These are phyloP conservation scores for Ceuthmochares aereus DNA, from an alignment of 2,113 vertebrate species.

Conservation along the genomic window DNA sequence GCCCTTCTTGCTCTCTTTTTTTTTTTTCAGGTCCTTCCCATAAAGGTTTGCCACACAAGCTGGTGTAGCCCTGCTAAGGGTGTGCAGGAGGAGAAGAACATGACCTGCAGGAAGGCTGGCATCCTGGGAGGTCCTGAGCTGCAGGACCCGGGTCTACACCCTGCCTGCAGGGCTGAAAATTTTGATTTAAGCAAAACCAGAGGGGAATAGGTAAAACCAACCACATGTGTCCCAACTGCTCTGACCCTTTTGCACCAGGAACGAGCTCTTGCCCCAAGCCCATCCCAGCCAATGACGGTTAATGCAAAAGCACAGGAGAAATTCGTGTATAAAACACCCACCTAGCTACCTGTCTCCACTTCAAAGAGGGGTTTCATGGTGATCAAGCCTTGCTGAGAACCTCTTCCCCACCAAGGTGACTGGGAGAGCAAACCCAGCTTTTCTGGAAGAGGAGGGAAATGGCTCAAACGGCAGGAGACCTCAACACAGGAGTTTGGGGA, in stretches of 20 bases:
- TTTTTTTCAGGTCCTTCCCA: neutral
- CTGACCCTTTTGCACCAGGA: neutral
- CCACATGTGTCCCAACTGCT: fast-evolving
- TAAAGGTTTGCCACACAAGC: neutral
- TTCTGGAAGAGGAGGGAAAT: neutral
- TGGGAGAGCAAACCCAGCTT: neutral
- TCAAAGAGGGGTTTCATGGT: neutral
- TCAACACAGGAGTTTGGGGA: neutral
- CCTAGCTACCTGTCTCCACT: neutral
- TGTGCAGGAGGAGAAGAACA: neutral
- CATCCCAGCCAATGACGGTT: neutral
- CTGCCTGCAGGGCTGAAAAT: neutral
- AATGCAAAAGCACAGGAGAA: neutral
- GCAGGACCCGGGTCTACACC: neutral
- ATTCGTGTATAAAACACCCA: neutral
- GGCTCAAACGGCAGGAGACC: neutral
- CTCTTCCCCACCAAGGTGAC: neutral
- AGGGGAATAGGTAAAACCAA: neutral
- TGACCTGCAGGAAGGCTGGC: neutral
- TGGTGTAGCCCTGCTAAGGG: neutral
- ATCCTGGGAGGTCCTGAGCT: neutral
- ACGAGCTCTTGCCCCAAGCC: neutral
- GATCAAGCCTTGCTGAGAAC: neutral
- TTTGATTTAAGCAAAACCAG: neutral
- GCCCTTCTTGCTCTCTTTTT: neutral